These are phyloP conservation scores for Lepidochitona cinerea DNA, from an alignment of 2,888 invertebrate genomes.

Conservation along the genomic window DNA sequence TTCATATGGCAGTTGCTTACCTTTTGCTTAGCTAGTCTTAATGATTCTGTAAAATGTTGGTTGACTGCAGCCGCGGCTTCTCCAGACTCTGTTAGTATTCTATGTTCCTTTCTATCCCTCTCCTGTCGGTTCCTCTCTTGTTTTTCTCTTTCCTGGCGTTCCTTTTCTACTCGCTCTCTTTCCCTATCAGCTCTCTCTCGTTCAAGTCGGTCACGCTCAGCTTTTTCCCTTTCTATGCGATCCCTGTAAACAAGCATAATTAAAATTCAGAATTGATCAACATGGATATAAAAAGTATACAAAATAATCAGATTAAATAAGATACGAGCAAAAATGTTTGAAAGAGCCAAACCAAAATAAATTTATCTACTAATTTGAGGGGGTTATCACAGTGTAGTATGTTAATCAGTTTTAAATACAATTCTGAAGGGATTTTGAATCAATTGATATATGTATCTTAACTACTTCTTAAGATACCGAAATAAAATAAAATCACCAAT, in stretches of 20 bases:
- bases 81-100: constrained; percentile 55
- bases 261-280: no score
- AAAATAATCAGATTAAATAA: no score
- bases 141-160: constrained; percentile 19
- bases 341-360: no score
- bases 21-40: constrained; percentile 69
- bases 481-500: no score
- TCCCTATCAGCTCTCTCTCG: constrained; percentile 75
- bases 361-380: no score
- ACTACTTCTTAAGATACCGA: no score
- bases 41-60: constrained; percentile 91
- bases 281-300: no score
- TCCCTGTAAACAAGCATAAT: constrained; percentile 46
- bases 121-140: constrained; percentile 19
- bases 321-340: no score
- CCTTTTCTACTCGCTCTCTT: constrained; percentile 72
- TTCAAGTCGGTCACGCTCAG: constrained; percentile 72
- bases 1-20: constrained; percentile 35
- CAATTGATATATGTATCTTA: no score
- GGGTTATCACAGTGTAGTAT: no score
- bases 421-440: no score
- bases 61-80: constrained; percentile 74
- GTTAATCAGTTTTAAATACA: no score
- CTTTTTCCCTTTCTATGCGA: constrained; percentile 47
- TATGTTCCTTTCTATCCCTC: constrained; percentile 46